These are phyloP conservation scores for Aelia acuminata DNA, from an alignment of 2,888 invertebrate genomes.

Conservation along the genomic window DNA sequence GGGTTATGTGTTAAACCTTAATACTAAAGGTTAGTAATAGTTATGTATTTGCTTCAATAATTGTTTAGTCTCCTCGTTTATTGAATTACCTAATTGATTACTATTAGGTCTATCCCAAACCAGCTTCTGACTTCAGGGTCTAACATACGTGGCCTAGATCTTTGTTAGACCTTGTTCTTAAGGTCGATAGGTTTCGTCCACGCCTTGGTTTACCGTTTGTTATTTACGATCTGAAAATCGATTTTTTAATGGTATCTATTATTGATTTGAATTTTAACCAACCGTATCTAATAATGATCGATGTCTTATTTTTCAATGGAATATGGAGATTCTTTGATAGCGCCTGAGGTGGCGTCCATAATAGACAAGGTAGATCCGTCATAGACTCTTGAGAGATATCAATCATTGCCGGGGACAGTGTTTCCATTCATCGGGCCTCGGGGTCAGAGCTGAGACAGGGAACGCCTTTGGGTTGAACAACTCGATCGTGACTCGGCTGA, in stretches of 20 bases:
- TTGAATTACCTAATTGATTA: neutral
- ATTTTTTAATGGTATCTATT: neutral
- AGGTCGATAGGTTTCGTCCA: slow-evolving; percentile 23
- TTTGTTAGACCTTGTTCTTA: neutral
- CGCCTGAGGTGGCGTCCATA: neutral
- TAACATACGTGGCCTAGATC: neutral
- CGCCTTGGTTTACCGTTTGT: neutral
- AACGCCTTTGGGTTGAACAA: neutral
- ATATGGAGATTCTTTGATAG: neutral
- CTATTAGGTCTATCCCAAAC: neutral
- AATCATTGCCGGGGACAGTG: neutral
- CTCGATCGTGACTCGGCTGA: neutral
- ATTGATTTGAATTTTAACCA: neutral
- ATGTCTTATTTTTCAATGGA: neutral
- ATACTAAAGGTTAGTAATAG: neutral
- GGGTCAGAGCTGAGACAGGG: neutral
- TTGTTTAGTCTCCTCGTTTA: neutral
- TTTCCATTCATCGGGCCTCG: neutral
- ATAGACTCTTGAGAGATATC: neutral
- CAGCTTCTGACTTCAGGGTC: neutral
- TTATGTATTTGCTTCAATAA: neutral
- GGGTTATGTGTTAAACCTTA: no score
- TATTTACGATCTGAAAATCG: neutral
- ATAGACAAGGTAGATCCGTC: neutral
- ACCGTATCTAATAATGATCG: neutral